Evolutionary conservation across 2,888 invertebrate genomes (phyloP).

Genomic region (Eilema caniola): DNA sequence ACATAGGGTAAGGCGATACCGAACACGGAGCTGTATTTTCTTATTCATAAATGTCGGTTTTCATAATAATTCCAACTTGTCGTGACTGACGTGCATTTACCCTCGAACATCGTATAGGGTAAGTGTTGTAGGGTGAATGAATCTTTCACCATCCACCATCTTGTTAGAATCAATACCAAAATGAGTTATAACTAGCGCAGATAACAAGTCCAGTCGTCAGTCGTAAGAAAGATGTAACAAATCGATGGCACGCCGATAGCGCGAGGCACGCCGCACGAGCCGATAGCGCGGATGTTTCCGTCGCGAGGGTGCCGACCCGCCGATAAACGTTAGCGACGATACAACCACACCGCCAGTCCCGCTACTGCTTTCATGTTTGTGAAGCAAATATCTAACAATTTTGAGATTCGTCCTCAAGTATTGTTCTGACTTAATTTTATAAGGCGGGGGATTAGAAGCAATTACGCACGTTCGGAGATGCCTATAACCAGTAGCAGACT

Average conservation of each 20-base stretch:
- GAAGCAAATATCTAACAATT: not conserved
- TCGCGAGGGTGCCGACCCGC: constrained; percentile 45
- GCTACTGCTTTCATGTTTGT: not conserved
- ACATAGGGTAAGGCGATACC: too few species aligned
- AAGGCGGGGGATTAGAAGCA: too few species aligned
- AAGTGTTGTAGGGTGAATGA: too few species aligned
- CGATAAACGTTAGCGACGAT: constrained; percentile 29
- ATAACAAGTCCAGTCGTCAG: not conserved
- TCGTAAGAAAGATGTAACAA: not conserved
- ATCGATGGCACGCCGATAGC: constrained; percentile 7
- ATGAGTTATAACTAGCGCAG: not conserved
- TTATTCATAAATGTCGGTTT: too few species aligned
- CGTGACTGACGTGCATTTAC: too few species aligned
- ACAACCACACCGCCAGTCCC: not conserved
- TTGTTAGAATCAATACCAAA: not conserved
- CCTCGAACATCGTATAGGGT: too few species aligned
- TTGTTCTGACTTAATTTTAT: too few species aligned
- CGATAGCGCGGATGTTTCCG: constrained; percentile 30
- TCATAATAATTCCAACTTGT: not conserved
- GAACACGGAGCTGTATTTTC: too few species aligned
- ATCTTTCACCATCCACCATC: too few species aligned
- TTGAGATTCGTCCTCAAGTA: too few species aligned
- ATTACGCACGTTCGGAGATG: too few species aligned
- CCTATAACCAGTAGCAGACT: too few species aligned
- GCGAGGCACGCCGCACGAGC: constrained; percentile 5